A percentile compares a stretch with the other conserved stretches of the same genome.
Conservation (phyloP, 2,113 vertebrate genomes). For the Saiga tatarica region DNA sequence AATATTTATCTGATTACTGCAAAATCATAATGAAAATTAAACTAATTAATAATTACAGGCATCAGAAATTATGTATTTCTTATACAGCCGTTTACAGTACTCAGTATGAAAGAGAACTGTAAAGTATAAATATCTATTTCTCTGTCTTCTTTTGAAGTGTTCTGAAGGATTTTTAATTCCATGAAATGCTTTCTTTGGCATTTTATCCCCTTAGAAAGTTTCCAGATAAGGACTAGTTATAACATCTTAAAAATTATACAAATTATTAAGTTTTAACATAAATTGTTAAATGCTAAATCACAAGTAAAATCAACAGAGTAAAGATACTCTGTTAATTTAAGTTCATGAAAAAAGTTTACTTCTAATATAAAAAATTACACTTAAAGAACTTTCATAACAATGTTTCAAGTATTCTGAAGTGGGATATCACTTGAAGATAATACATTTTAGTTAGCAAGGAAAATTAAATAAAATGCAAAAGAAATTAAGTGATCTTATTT, state of each 20-base stretch:
- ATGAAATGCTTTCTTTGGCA: conserved; percentile 4
- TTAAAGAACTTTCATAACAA: background rate
- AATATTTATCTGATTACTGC: background rate
- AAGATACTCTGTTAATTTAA: background rate
- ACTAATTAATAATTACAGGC: background rate
- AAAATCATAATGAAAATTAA: conserved; percentile 7
- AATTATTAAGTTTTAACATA: background rate
- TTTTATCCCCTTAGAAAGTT: background rate
- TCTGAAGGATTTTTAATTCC: background rate
- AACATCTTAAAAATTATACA: background rate
- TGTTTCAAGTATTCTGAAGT: background rate
- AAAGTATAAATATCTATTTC: background rate
- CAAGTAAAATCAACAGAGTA: background rate
- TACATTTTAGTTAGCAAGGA: background rate
- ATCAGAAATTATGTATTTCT: background rate
- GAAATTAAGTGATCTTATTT: background rate
- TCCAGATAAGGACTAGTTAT: background rate
- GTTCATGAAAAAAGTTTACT: background rate
- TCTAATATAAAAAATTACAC: background rate
- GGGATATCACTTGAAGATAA: background rate
- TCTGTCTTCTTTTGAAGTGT: background rate
- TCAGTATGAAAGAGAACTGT: background rate
- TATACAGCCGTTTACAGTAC: background rate
- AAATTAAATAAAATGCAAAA: background rate
- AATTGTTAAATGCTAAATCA: background rate